Evolutionary conservation across 2,113 vertebrate species (phyloP).

Genomic region (Morone saxatilis): DNA sequence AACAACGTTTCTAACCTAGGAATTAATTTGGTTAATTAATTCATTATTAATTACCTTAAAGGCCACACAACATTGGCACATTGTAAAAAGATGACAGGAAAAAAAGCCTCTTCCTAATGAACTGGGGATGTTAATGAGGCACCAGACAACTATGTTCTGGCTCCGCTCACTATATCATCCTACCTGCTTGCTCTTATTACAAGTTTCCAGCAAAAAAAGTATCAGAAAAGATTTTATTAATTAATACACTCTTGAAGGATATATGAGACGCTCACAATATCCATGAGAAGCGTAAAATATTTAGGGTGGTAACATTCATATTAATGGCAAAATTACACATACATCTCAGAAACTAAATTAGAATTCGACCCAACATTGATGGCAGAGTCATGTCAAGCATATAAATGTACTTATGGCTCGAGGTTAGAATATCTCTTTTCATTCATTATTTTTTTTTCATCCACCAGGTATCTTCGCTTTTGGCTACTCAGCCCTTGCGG

Average conservation of each 20-base stretch:
- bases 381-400: slow-evolving; percentile 86
- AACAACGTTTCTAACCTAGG: slow-evolving; percentile 74
- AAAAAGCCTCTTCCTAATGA: slow-evolving; percentile 74
- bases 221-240: slow-evolving; percentile 85
- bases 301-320: slow-evolving; percentile 86
- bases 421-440: slow-evolving; percentile 86
- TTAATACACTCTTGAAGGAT: slow-evolving; percentile 84
- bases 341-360: slow-evolving; percentile 89
- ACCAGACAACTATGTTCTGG: slow-evolving; percentile 68
- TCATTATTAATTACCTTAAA: slow-evolving; percentile 80
- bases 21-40: slow-evolving; percentile 84
- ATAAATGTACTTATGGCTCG: slow-evolving; percentile 87
- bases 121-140: slow-evolving; percentile 67
- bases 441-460: slow-evolving; percentile 79
- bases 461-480: slow-evolving; percentile 84
- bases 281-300: slow-evolving; percentile 86
- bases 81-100: slow-evolving; percentile 72
- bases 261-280: slow-evolving; percentile 85
- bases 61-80: slow-evolving; percentile 75
- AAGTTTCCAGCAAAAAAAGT: slow-evolving; percentile 75
- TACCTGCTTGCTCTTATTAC: slow-evolving; percentile 74
- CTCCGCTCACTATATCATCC: slow-evolving; percentile 72
- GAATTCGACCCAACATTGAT: slow-evolving; percentile 86
- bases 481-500: slow-evolving; percentile 83
- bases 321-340: slow-evolving; percentile 89